Conservation (phyloP, 1,140 invertebrate species). For the Periplaneta americana region DNA sequence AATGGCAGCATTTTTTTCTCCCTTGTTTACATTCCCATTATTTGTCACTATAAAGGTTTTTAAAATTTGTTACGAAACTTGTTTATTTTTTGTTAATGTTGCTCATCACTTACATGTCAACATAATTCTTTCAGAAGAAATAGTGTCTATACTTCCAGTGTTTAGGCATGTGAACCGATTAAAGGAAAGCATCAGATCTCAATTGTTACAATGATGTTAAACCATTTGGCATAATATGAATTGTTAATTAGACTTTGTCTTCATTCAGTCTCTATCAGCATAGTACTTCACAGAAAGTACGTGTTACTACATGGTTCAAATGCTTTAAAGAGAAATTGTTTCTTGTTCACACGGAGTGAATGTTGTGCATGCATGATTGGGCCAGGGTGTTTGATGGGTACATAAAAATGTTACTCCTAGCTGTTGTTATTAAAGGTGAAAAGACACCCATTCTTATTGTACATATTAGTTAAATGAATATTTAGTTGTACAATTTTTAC, state of each 20-base stretch:
- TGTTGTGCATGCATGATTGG: neutral
- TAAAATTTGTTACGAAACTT: too few relatives aligned
- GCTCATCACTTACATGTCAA: too few relatives aligned
- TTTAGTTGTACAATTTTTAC: conserved; percentile 16
- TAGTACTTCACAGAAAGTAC: neutral
- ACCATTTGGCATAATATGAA: neutral
- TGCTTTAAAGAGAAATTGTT: conserved; percentile 7
- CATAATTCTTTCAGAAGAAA: too few relatives aligned
- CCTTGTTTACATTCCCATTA: too few relatives aligned
- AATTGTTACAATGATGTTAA: neutral
- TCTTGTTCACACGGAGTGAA: neutral
- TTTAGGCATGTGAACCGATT: too few relatives aligned
- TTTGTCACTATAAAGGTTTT: too few relatives aligned
- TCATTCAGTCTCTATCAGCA: neutral
- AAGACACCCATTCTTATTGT: conserved; percentile 15
- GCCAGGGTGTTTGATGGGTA: neutral
- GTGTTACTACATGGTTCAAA: neutral
- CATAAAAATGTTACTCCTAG: conserved; percentile 5
- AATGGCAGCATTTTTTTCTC: too few relatives aligned
- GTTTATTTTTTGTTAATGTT: too few relatives aligned
- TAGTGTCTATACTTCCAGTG: too few relatives aligned
- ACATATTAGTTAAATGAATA: conserved; percentile 9
- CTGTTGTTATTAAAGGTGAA: conserved; percentile 3
- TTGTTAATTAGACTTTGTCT: neutral
- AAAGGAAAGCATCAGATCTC: neutral